These are phyloP conservation scores for Mnemiopsis leidyi DNA, from an alignment of 37 sponge, comb jelly and placozoan genomes.

Conservation along the genomic window DNA sequence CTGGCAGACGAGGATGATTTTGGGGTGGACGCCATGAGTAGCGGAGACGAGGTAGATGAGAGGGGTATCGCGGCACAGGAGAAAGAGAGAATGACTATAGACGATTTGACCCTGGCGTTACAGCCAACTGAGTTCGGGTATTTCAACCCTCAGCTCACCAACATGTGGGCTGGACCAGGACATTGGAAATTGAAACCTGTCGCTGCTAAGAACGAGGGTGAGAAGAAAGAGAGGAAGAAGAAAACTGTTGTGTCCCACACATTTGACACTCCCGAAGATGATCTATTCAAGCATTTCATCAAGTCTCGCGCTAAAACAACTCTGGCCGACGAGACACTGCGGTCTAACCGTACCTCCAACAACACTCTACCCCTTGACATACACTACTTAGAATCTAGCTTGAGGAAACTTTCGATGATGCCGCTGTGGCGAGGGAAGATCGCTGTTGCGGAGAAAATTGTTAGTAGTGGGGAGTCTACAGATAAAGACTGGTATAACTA, in stretches of 20 bases:
- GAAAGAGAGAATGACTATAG: conserved; percentile 11
- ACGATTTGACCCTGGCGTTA: conserved; percentile 67
- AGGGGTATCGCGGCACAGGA: not conserved
- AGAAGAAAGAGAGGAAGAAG: conserved; percentile 47
- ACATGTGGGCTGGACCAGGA: conserved; percentile 89
- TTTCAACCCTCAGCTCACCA: conserved; percentile 71
- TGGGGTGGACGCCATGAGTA: not conserved
- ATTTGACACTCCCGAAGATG: not conserved
- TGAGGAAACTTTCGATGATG: conserved; percentile 23
- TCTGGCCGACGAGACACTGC: conserved; percentile 13
- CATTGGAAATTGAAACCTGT: conserved; percentile 80
- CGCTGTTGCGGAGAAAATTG: not conserved
- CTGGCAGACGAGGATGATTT: not conserved
- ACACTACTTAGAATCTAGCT: not conserved
- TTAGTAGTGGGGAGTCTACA: not conserved
- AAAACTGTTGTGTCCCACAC: not conserved
- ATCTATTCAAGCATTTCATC: conserved; percentile 32
- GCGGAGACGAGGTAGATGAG: not conserved
- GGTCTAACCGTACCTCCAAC: not conserved
- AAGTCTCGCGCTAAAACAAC: conserved; percentile 38
- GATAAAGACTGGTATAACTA: conserved; percentile 74
- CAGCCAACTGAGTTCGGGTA: conserved; percentile 83
- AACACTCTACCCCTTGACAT: conserved; percentile 8
- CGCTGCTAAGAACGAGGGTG: not conserved
- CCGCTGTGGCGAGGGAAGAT: conserved; percentile 27